A percentile compares a stretch with the other conserved stretches of the same genome.
Evolutionary conservation across 30 jellyfish, hydroid and myxozoan species (phyloP).

Genomic region (Clytia hemisphaerica): DNA sequence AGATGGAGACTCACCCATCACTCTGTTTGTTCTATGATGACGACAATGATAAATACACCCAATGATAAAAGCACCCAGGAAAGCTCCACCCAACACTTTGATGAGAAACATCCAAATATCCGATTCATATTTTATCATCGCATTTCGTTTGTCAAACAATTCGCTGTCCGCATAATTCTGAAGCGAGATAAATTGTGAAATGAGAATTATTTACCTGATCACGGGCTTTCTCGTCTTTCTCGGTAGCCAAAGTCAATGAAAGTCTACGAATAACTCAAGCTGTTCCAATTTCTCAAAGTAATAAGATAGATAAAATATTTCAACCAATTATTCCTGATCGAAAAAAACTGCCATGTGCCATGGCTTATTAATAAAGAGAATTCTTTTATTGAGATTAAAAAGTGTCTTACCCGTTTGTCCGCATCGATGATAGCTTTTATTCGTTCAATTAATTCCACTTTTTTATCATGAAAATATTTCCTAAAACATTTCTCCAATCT

Average conservation of each 20-base stretch:
- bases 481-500: slow-evolving; percentile 16
- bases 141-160: background rate
- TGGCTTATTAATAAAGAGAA: no score
- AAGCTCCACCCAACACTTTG: background rate
- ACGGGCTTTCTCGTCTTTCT: no score
- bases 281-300: background rate
- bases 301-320: no score
- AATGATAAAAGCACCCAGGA: background rate
- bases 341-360: no score
- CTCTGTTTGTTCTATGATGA: slow-evolving; percentile 1
- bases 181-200: background rate
- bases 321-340: no score
- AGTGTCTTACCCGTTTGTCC: background rate
- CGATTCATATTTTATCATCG: background rate
- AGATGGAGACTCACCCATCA: background rate
- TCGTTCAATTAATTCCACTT: background rate
- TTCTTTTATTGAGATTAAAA: no score
- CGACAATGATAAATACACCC: slow-evolving; percentile 6
- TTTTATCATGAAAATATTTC: background rate
- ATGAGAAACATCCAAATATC: background rate
- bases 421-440: background rate
- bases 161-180: background rate
- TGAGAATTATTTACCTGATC: no score
- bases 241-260: no score
- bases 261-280: background rate